phyloP scores from a whole-genome alignment of 2,888 invertebrate species.

The Meiosimyza platycephala region DNA sequence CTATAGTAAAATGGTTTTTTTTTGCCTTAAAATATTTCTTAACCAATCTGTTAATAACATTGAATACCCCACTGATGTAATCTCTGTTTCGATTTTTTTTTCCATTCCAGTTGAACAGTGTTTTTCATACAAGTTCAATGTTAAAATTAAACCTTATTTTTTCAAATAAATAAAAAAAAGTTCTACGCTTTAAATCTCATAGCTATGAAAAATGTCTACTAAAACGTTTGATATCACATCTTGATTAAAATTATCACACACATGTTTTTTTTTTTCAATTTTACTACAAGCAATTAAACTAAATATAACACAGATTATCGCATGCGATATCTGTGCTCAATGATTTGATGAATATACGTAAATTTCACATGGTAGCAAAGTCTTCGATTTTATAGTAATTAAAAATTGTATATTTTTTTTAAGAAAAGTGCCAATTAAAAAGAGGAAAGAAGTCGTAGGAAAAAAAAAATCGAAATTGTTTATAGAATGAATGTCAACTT shows the following conservation, averaged over 20 bases:
- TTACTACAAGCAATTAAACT: background rate
- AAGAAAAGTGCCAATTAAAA: slow-evolving; percentile 18
- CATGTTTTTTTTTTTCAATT: slow-evolving; percentile 1
- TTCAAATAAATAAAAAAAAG: background rate
- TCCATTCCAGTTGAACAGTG: background rate
- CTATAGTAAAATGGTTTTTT: no score
- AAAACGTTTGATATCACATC: background rate
- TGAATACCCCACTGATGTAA: background rate
- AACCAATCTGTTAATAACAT: no score
- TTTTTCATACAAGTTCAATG: background rate
- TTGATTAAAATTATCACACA: slow-evolving; percentile 9
- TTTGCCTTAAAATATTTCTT: no score
- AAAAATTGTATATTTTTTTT: background rate
- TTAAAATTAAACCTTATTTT: background rate
- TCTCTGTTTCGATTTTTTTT: background rate
- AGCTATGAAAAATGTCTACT: background rate
- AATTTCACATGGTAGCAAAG: no score
- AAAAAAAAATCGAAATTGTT: background rate
- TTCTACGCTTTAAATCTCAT: no score
- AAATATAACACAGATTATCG: background rate
- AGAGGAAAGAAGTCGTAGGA: background rate
- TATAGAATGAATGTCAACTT: slow-evolving; percentile 29
- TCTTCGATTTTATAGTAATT: background rate
- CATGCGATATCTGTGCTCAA: background rate
- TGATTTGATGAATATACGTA: background rate